Conservation (phyloP, 92 coral and sea anemone species). For the Zoanthus sociatus region DNA sequence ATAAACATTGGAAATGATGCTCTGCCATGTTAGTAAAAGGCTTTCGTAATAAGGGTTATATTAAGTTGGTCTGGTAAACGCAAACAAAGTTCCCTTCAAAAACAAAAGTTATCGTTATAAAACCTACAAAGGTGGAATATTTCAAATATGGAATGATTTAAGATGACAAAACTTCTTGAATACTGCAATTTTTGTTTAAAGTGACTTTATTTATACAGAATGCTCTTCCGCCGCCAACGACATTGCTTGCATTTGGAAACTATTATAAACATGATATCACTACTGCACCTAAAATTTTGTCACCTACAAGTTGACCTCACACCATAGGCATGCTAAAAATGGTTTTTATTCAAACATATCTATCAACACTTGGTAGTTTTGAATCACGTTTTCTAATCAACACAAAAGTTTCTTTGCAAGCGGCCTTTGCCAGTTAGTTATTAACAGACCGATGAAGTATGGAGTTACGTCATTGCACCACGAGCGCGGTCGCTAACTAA, state of each 20-base stretch:
- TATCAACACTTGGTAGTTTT: not conserved
- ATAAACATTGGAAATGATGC: slow-evolving; percentile 8
- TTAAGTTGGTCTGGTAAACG: not conserved
- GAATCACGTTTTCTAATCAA: slow-evolving; percentile 6
- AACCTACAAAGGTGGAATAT: not conserved
- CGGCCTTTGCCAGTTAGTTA: not conserved
- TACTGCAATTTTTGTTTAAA: not conserved
- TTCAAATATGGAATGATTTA: not conserved
- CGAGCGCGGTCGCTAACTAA: slow-evolving; percentile 17
- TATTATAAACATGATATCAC: not conserved
- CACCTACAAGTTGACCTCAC: slow-evolving; percentile 20
- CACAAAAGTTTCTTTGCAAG: not conserved
- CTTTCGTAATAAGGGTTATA: not conserved
- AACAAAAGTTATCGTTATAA: not conserved
- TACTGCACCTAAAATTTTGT: not conserved
- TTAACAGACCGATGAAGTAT: not conserved
- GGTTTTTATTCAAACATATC: not conserved
- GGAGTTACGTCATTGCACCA: not conserved
- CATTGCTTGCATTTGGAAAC: slow-evolving; percentile 10
- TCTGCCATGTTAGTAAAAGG: not conserved
- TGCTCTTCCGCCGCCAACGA: not conserved
- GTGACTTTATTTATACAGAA: slow-evolving; percentile 13
- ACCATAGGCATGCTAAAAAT: slow-evolving; percentile 1
- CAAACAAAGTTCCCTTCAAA: not conserved
- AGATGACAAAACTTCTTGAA: not conserved